These are phyloP conservation scores for Silurus asotus DNA, from an alignment of 2,113 vertebrate species.

Conservation along the genomic window DNA sequence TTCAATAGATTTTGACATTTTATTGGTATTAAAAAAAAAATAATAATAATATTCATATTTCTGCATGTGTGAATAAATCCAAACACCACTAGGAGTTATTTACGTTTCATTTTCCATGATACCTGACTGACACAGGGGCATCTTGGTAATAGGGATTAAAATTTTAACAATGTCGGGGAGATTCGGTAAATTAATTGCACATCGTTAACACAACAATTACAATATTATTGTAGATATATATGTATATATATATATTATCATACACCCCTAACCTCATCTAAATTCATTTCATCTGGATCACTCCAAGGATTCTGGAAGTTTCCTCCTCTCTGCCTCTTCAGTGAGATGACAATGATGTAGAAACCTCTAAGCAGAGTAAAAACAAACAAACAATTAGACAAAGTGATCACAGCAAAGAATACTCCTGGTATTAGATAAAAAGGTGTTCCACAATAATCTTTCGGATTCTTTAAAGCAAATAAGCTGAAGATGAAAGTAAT, in stretches of 20 bases:
- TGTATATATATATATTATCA: background rate
- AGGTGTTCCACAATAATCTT: background rate
- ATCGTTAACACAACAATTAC: no score
- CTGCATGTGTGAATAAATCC: no score
- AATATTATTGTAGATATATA: no score
- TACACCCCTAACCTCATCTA: conserved; percentile 85
- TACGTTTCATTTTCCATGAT: no score
- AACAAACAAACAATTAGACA: background rate
- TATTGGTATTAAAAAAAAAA: no score
- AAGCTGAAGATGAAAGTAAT: background rate
- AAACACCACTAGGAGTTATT: no score
- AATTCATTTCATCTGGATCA: conserved; percentile 96
- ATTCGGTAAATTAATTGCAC: no score
- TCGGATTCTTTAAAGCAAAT: background rate
- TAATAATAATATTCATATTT: no score
- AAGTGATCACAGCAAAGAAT: background rate
- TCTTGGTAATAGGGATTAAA: no score
- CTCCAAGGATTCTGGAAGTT: conserved; percentile 93
- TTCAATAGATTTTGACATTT: no score
- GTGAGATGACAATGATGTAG: conserved; percentile 94
- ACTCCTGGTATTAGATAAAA: background rate
- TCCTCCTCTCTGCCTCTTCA: conserved; percentile 91
- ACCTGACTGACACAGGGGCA: no score
- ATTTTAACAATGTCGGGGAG: no score
- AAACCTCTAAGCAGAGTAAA: conserved; percentile 79